Conservation (phyloP, 1,140 invertebrate genomes). For the Neodiprion virginianus region DNA sequence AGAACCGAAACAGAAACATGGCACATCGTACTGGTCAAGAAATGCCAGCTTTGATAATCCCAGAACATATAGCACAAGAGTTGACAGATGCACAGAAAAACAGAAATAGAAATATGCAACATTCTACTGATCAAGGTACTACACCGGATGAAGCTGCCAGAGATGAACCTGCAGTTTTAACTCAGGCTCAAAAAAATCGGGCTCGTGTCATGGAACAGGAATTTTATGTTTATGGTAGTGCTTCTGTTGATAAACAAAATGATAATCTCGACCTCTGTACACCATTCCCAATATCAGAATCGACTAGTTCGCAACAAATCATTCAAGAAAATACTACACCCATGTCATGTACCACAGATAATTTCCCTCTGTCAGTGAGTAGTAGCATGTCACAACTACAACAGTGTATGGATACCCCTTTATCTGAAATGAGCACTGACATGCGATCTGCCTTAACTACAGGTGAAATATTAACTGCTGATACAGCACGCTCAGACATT, state of each 20-base stretch:
- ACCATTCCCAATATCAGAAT: background rate
- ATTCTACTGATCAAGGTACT: constrained; percentile 23
- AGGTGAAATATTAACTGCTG: constrained; percentile 4
- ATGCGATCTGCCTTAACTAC: constrained; percentile 29
- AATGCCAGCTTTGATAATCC: background rate
- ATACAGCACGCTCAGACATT: constrained; percentile 26
- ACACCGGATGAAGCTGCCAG: background rate
- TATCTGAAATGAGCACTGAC: constrained; percentile 40
- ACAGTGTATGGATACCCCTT: constrained; percentile 43
- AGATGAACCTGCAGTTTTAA: background rate
- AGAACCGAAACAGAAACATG: constrained; percentile 37
- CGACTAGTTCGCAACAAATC: background rate
- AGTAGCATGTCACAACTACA: constrained; percentile 42
- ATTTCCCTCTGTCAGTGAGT: constrained; percentile 45
- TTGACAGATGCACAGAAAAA: constrained; percentile 39
- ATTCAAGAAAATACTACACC: constrained; percentile 37
- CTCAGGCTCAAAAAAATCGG: constrained; percentile 12
- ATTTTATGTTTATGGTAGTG: constrained; percentile 10
- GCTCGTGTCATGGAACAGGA: constrained; percentile 9
- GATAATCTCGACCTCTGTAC: background rate
- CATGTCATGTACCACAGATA: constrained; percentile 58
- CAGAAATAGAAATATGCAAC: constrained; percentile 35
- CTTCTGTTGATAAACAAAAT: constrained; percentile 2
- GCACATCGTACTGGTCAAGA: constrained; percentile 27
- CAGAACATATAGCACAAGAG: constrained; percentile 14